Percentiles rank a stretch among this genome's conserved stretches.
Conservation (phyloP, 2,888 invertebrate species). For the Hypomecis atomaria region DNA sequence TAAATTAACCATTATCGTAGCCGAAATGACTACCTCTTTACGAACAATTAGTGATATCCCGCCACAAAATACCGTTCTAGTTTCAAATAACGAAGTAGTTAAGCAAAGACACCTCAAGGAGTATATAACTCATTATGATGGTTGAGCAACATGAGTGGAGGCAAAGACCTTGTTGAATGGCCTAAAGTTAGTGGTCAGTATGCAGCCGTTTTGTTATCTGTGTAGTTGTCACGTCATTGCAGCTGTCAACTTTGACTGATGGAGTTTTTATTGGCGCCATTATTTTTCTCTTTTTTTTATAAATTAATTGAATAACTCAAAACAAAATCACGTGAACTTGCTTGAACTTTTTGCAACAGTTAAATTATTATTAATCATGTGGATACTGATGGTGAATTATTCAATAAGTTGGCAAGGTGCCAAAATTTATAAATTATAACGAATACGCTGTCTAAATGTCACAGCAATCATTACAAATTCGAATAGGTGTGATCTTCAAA, state of each 20-base stretch:
- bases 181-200: slow-evolving; percentile 9
- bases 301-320: not conserved
- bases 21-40: slow-evolving; percentile 22
- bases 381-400: no score
- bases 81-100: slow-evolving; percentile 23
- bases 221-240: slow-evolving; percentile 10
- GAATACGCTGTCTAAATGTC: slow-evolving; percentile 45
- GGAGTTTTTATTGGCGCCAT: not conserved
- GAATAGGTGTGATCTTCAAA: slow-evolving; percentile 42
- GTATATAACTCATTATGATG: slow-evolving; percentile 18
- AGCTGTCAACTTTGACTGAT: not conserved
- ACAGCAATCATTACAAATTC: slow-evolving; percentile 56
- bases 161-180: slow-evolving; percentile 25
- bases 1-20: slow-evolving; percentile 4
- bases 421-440: not conserved
- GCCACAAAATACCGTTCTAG: slow-evolving; percentile 18
- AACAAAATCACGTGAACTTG: no score
- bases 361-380: no score
- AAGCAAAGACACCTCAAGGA: slow-evolving; percentile 24
- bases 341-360: no score
- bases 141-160: slow-evolving; percentile 22
- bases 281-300: not conserved
- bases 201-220: slow-evolving; percentile 12
- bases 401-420: no score
- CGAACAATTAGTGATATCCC: slow-evolving; percentile 34